phyloP scores from a whole-genome alignment of 2,797 vertebrate genomes.

The Denticeps clupeoides region DNA sequence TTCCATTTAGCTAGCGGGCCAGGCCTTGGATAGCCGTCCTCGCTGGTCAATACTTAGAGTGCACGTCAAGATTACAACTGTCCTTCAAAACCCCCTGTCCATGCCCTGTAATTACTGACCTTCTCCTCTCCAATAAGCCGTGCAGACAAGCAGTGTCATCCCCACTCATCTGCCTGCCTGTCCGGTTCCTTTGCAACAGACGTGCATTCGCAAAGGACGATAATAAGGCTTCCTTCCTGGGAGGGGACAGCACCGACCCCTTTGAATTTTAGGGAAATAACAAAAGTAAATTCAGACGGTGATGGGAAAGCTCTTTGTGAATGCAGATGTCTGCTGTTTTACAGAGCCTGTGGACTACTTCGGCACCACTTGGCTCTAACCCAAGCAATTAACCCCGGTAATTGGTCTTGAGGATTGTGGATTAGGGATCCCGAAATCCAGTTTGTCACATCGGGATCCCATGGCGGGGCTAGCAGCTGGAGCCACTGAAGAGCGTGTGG shows the following conservation, averaged over 20 bases:
- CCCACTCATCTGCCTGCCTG: conserved; percentile 7
- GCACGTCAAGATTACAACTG: conserved; percentile 37
- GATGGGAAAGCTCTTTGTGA: too few relatives aligned
- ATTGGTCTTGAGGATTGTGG: conserved; percentile 43
- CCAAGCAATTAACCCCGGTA: conserved; percentile 56
- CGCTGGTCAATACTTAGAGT: conserved; percentile 24
- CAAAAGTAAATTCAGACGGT: too few relatives aligned
- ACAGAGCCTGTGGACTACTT: too few relatives aligned
- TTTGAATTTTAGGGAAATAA: too few relatives aligned
- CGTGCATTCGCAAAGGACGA: not conserved
- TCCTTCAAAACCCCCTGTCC: conserved; percentile 14
- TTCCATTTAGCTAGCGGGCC: conserved; percentile 38
- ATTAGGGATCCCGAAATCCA: conserved; percentile 44
- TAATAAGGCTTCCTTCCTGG: not conserved
- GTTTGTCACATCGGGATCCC: conserved; percentile 46
- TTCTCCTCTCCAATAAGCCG: conserved; percentile 24
- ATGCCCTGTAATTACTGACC: conserved; percentile 31
- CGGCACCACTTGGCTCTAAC: conserved; percentile 42
- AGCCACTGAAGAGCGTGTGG: conserved; percentile 14
- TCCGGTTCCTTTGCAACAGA: conserved; percentile 7
- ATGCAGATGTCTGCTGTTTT: conserved; percentile 13
- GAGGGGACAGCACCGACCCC: too few relatives aligned
- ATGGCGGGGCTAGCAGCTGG: conserved; percentile 33
- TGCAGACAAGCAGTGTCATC: conserved; percentile 13
- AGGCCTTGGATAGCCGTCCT: conserved; percentile 32